A percentile compares a stretch with the other conserved stretches of the same genome.
phyloP scores from a whole-genome alignment of 1,140 invertebrate species.

The Eriosoma lanigerum region DNA sequence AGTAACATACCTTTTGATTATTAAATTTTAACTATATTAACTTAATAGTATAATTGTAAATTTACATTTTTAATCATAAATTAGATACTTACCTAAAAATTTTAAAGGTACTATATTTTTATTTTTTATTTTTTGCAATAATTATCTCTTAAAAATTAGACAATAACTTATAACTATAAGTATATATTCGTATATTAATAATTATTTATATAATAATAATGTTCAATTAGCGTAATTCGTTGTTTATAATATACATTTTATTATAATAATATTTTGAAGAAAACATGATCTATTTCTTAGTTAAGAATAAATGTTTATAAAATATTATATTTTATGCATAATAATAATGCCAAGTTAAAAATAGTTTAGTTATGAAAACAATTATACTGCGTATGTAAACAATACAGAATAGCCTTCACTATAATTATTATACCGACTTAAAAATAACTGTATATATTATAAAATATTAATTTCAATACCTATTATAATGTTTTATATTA shows the following conservation, averaged over 20 bases:
- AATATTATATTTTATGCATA: slow-evolving; percentile 15
- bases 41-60: too few relatives aligned
- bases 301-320: slow-evolving; percentile 7
- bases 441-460: slow-evolving; percentile 1
- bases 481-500: too few relatives aligned
- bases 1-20: background rate
- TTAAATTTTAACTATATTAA: too few relatives aligned
- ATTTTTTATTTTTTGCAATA: too few relatives aligned
- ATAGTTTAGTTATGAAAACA: background rate
- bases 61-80: too few relatives aligned
- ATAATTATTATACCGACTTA: background rate
- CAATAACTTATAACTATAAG: too few relatives aligned
- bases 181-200: background rate
- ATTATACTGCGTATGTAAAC: slow-evolving; percentile 1
- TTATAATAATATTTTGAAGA: background rate
- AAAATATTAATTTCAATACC: background rate
- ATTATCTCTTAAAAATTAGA: too few relatives aligned
- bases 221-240: background rate
- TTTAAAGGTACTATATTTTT: too few relatives aligned
- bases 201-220: background rate
- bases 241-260: background rate
- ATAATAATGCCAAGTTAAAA: background rate
- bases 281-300: background rate
- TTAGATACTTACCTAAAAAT: too few relatives aligned
- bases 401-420: slow-evolving; percentile 14